Conservation (phyloP, 2,888 invertebrate genomes). For the Sericinus montela region DNA sequence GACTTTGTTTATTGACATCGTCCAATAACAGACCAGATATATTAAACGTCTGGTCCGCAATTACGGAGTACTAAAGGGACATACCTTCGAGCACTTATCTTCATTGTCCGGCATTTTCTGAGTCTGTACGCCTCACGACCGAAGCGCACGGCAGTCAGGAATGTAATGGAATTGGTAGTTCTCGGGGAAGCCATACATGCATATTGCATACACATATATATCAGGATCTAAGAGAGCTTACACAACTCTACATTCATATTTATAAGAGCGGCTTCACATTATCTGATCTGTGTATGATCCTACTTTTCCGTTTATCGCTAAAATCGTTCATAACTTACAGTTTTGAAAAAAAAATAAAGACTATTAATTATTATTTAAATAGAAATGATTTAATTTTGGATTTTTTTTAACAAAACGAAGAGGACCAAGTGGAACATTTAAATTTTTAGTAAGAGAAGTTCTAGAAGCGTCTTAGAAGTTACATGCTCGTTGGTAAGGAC, state of each 20-base stretch:
- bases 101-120: conserved; percentile 46
- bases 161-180: conserved; percentile 32
- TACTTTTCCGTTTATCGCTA: too few relatives aligned
- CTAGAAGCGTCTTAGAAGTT: too few relatives aligned
- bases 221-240: not conserved
- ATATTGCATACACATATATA: too few relatives aligned
- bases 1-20: not conserved
- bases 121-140: conserved; percentile 21
- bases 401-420: too few relatives aligned
- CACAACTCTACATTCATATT: not conserved
- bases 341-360: too few relatives aligned
- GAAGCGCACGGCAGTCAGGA: conserved; percentile 23
- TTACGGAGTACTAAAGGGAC: conserved; percentile 14
- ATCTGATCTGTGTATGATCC: too few relatives aligned
- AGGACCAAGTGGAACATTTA: too few relatives aligned
- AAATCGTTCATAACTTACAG: too few relatives aligned
- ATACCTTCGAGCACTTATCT: conserved; percentile 55
- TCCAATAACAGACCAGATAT: not conserved
- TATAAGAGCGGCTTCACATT: not conserved
- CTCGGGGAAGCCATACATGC: not conserved
- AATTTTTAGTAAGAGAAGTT: too few relatives aligned
- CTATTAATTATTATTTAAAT: too few relatives aligned
- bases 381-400: too few relatives aligned
- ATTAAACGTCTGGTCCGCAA: not conserved
- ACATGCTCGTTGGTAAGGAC: too few relatives aligned